phyloP scores from a whole-genome alignment of 1,140 invertebrate genomes.

The Meloidogyne exigua region DNA sequence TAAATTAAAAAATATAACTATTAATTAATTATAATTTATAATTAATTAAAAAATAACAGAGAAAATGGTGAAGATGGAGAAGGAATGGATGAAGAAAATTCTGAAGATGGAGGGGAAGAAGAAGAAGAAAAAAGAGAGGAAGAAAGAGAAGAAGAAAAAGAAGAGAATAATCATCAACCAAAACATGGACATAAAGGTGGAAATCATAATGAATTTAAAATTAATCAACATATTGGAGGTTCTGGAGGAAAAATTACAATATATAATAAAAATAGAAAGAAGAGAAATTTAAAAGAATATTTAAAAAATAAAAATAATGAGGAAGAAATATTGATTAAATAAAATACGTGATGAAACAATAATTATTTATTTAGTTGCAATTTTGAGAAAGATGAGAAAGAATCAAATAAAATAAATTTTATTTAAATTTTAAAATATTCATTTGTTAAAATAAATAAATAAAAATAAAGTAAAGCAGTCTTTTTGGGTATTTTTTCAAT shows the following conservation, averaged over 20 bases:
- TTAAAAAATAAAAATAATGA: neutral
- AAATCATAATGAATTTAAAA: conserved; percentile 1
- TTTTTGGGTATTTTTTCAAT: no score
- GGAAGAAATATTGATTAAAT: neutral
- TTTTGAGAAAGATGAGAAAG: no score
- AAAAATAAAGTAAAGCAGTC: no score
- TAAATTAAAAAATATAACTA: no score
- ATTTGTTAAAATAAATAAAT: no score
- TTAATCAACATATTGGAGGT: neutral
- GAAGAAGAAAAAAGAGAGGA: neutral
- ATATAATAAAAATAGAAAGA: conserved; percentile 3
- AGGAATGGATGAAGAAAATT: neutral
- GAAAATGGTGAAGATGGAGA: no score
- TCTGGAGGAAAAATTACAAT: conserved; percentile 1
- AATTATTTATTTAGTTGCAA: no score
- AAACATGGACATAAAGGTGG: neutral
- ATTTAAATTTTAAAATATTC: no score
- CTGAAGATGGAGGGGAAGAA: neutral
- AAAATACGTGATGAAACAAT: no score
- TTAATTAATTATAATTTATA: no score
- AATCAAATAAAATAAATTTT: no score
- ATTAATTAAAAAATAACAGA: no score
- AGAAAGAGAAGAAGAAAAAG: neutral
- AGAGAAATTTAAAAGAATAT: neutral
- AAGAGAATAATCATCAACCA: neutral